Base-by-base conservation (phyloP, 2,888 invertebrate species). In the Stramonita haemastoma region DNA sequence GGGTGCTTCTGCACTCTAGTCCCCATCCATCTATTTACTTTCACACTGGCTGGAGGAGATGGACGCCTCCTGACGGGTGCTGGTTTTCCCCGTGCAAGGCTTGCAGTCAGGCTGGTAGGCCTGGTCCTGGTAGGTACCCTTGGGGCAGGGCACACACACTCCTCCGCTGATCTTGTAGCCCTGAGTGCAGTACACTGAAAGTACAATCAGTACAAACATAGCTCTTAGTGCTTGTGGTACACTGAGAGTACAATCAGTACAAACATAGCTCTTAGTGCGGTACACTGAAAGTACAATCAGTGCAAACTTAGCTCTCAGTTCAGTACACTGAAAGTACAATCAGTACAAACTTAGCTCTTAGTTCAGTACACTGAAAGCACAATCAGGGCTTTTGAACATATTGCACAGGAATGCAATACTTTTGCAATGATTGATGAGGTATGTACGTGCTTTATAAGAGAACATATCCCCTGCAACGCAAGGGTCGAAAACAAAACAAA, bases 231-330 rank as follows among this genome's bases (percentile, higher is more conserved):
- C n/a, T n/a, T n/a, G n/a, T n/a, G n/a, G n/a, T n/a, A n/a, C n/a
- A n/a, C n/a, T n/a, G n/a, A n/a, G n/a, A n/a, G n/a, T n/a, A n/a
- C n/a, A n/a, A n/a, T n/a, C n/a, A n/a, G n/a, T n/a, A n/a, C n/a
- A n/a, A n/a, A n/a, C n/a, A n/a, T 97, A 98, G 0, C 99, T 99
- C 92, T 98, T 97, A 34, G 98, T 97, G 95, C 99, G 99, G 36
- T 93, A 92, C 29, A 77, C 99, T 94, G 91, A 15, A 36, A 83
- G 26, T 29, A 0, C 73, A 77, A 1, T 6, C 26, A 26, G 60
- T 13, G 13, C 66, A 66, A 13, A 66, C 13, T 6, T 97, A 98
- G 0, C 99, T 99, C 92, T 98, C 97, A 34, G 98, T 97, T 95
- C 99, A 99, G 36, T 93, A 92, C 29, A 77, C 99, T 94, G 91